Evolutionary conservation across 2,888 invertebrate genomes (phyloP).

Genomic region (Drosophila bunnanda): DNA sequence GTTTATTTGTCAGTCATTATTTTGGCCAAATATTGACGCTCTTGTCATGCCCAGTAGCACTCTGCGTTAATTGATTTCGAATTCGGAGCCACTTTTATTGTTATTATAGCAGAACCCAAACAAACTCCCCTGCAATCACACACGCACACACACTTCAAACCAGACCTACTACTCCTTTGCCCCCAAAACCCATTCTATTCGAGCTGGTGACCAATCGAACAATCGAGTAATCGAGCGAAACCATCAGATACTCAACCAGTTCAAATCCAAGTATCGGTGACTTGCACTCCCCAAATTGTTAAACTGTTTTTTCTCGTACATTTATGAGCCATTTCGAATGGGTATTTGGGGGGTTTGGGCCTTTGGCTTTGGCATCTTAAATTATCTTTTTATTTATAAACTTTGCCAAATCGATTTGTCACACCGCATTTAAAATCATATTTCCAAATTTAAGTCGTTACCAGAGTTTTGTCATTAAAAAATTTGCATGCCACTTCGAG

Average conservation of each 20-base stretch:
- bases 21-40: conserved; percentile 79
- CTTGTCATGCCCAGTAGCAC: conserved; percentile 82
- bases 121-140: conserved; percentile 30
- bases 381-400: conserved; percentile 37
- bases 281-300: conserved; percentile 27
- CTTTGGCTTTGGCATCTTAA: conserved; percentile 17
- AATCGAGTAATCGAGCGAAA: conserved; percentile 19
- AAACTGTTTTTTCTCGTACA: neutral
- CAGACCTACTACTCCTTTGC: conserved; percentile 7
- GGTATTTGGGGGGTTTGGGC: neutral
- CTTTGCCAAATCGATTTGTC: conserved; percentile 32
- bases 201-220: conserved; percentile 13
- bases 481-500: conserved; percentile 12
- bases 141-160: conserved; percentile 11
- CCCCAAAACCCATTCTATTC: neutral
- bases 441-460: conserved; percentile 11
- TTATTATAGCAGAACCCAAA: conserved; percentile 67
- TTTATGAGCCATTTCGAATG: conserved; percentile 36
- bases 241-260: conserved; percentile 22
- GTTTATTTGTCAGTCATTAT: conserved; percentile 78
- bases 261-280: conserved; percentile 26
- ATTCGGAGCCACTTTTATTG: conserved; percentile 75
- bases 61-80: conserved; percentile 81
- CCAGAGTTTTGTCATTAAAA: conserved; percentile 2
- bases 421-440: conserved; percentile 15